Base-by-base conservation (phyloP, 37 sponge, comb jelly and placozoan genomes). In the Diacarnus erythraeanus region DNA sequence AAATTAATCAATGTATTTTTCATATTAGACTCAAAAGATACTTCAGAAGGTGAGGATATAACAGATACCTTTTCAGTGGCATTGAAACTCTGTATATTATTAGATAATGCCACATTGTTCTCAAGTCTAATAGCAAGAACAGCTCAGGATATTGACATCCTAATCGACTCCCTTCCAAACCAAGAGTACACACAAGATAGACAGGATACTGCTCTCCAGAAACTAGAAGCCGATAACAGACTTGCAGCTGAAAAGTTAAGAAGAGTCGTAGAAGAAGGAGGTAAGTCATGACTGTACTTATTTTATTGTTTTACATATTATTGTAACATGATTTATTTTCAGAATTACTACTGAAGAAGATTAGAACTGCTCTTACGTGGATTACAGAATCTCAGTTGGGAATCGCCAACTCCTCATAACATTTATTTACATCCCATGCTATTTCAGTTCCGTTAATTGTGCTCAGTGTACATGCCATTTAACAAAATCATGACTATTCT, bases 161-260 rank as follows among this genome's bases (percentile, higher is more conserved):
- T 95, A 6, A 95, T 95, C 22, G 87, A 91, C 39, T 92, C 96
- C 22, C 76, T 95, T 3, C 96, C 96, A 22, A 89, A 73, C 37
- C 84, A 82, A 23, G 84, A 82, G 3, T 82, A 79, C 81, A 86
- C 94, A 17, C 85, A 71, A 41, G 87, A 89, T 63, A 79, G 64
- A 29, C 96, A 95, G 75, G 87, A 75, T 23, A 76, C 80, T 23
- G 60, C 71, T 37, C 74, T 80, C 2, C 39, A 66, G 34, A 83
- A 73, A 66, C 80, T 89, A 57, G 80, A 89, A 57, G 68, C 29
- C 25, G 89, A 89, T 68, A 89, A 89, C 40, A 39, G 64, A 21
- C 75, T 63, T 33, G 44, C 67, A 67, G 80, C 76, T 57, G 79
- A 83, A 33, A 72, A 37, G 44, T 63, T 89, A 26, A 38, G 54